A percentile compares a stretch with the other conserved stretches of the same genome.
Evolutionary conservation across 1,140 invertebrate species (phyloP).

Genomic region (Hormaphis cornu): DNA sequence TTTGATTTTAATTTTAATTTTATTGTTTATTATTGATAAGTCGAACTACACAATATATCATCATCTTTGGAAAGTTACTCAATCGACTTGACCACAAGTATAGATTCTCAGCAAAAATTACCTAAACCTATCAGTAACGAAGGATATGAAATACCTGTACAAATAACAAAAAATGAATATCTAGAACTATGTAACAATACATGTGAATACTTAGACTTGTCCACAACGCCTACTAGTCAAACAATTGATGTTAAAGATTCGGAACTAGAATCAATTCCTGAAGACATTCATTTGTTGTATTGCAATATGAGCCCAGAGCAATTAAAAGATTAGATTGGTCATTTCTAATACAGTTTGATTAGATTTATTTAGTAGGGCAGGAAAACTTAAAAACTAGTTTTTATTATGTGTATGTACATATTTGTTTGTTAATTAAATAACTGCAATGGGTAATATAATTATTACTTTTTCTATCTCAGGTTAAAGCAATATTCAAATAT

Average conservation of each 20-base stretch:
- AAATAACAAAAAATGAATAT: slow-evolving; percentile 7
- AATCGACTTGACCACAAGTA: not conserved
- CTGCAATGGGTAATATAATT: not conserved
- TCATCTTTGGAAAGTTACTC: not conserved
- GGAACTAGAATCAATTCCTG: not conserved
- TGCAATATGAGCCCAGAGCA: slow-evolving; percentile 19
- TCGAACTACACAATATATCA: slow-evolving; percentile 4
- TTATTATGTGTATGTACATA: not conserved
- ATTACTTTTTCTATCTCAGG: not conserved
- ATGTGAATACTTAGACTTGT: slow-evolving; percentile 12
- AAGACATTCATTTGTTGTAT: slow-evolving; percentile 1
- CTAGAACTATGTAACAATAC: not conserved
- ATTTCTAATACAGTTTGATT: not conserved
- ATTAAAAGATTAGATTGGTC: not conserved
- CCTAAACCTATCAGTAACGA: slow-evolving; percentile 3
- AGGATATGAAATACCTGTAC: slow-evolving; percentile 14
- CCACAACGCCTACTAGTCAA: not conserved
- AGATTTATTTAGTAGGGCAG: not conserved
- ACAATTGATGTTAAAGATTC: not conserved
- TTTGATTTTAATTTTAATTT: not conserved
- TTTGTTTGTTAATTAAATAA: not conserved
- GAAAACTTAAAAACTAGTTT: slow-evolving; percentile 5
- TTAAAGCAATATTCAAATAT: not conserved
- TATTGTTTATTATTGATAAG: not conserved
- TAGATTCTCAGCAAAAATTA: not conserved